These are phyloP conservation scores for Thalassophryne amazonica DNA, from an alignment of 2,797 vertebrate species.

Conservation along the genomic window DNA sequence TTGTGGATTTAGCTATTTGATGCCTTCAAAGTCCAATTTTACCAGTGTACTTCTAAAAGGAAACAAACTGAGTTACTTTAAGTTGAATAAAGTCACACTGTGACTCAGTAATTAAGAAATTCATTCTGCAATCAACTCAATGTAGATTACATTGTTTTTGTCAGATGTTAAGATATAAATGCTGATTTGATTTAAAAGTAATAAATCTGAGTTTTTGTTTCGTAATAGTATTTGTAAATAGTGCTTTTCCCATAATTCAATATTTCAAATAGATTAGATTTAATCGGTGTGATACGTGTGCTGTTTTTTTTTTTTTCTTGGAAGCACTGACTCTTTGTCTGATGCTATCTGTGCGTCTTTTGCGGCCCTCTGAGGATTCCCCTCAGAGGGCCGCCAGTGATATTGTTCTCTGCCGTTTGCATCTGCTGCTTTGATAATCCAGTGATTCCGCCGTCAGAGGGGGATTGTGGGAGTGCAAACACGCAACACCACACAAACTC, in stretches of 20 bases:
- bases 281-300: neutral
- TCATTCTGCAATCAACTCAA: too few species aligned
- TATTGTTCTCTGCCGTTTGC: slow-evolving; percentile 71
- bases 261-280: too few species aligned
- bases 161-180: neutral
- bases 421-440: slow-evolving; percentile 82
- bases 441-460: slow-evolving; percentile 75
- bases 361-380: slow-evolving; percentile 48
- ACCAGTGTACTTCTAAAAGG: neutral
- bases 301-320: too few species aligned
- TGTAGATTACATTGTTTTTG: neutral
- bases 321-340: slow-evolving; percentile 46
- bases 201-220: too few species aligned
- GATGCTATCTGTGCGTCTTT: slow-evolving; percentile 35
- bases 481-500: slow-evolving; percentile 83
- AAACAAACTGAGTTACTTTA: too few species aligned
- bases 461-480: slow-evolving; percentile 79
- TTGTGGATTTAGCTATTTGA: too few species aligned
- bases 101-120: too few species aligned
- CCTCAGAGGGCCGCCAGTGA: slow-evolving; percentile 52
- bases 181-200: neutral
- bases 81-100: too few species aligned
- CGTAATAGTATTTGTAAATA: too few species aligned
- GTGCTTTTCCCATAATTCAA: too few species aligned
- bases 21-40: neutral